These are phyloP conservation scores for Sarcophaga variegata DNA, from an alignment of 2,888 invertebrate species.

Conservation along the genomic window DNA sequence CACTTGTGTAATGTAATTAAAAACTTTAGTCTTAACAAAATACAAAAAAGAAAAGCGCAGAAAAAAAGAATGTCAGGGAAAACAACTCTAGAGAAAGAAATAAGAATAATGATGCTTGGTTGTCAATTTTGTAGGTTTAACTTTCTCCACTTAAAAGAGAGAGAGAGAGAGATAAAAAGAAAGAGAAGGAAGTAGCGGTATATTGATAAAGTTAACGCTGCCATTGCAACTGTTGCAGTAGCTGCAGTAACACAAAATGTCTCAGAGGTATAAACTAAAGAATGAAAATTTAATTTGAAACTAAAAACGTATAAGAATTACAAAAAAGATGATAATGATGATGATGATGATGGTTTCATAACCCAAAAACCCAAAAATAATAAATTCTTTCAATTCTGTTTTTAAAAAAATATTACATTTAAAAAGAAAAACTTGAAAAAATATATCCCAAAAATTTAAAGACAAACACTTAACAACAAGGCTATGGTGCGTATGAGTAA, in stretches of 20 bases:
- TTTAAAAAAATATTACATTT: neutral
- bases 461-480: no score
- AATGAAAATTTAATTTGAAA: slow-evolving; percentile 45
- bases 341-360: slow-evolving; percentile 38
- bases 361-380: slow-evolving; percentile 53
- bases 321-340: no score
- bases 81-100: slow-evolving; percentile 26
- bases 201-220: neutral
- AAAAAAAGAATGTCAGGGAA: neutral
- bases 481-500: slow-evolving; percentile 6
- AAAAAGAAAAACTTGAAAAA: neutral
- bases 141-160: slow-evolving; percentile 19
- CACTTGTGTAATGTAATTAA: slow-evolving; percentile 79
- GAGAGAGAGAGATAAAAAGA: neutral
- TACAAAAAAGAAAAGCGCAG: slow-evolving; percentile 13
- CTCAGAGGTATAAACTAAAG: slow-evolving; percentile 53
- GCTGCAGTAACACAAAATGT: slow-evolving; percentile 48
- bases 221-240: slow-evolving; percentile 17
- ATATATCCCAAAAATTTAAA: neutral
- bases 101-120: slow-evolving; percentile 63
- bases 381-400: neutral
- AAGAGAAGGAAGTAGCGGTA: neutral
- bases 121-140: slow-evolving; percentile 64
- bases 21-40: slow-evolving; percentile 74
- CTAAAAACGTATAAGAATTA: neutral